phyloP scores from a whole-genome alignment of 2,113 vertebrate species.

The Scortum barcoo region DNA sequence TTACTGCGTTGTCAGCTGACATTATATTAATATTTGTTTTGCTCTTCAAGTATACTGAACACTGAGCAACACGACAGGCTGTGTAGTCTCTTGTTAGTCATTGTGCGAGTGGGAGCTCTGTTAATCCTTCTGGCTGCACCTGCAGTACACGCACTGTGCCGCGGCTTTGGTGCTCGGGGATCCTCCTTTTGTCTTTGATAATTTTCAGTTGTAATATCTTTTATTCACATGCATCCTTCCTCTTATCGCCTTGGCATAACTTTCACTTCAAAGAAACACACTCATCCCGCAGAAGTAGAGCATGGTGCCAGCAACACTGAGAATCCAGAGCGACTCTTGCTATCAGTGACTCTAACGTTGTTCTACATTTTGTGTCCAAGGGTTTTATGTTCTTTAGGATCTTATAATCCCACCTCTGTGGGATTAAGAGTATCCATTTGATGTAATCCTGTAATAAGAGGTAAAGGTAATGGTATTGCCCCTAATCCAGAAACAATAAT shows the following conservation, averaged over 20 bases:
- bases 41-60: slow-evolving; percentile 16
- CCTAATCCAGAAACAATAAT: slow-evolving; percentile 60
- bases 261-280: slow-evolving; percentile 38
- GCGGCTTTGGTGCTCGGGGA: slow-evolving; percentile 53
- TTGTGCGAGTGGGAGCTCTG: slow-evolving; percentile 14
- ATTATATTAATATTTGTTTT: slow-evolving; percentile 30
- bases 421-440: slow-evolving; percentile 37
- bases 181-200: slow-evolving; percentile 57
- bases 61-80: slow-evolving; percentile 29
- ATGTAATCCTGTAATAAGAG: slow-evolving; percentile 63
- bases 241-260: slow-evolving; percentile 18
- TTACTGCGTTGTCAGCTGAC: slow-evolving; percentile 12
- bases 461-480: slow-evolving; percentile 53
- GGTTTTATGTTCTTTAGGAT: slow-evolving; percentile 34
- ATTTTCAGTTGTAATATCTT: slow-evolving; percentile 43
- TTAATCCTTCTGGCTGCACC: slow-evolving; percentile 50
- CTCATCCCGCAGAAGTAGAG: slow-evolving; percentile 34
- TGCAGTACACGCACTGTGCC: slow-evolving; percentile 14
- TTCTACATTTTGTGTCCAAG: slow-evolving; percentile 9
- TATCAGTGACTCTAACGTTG: slow-evolving; percentile 20
- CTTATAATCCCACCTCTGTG: slow-evolving; percentile 23
- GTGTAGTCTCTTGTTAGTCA: slow-evolving; percentile 36
- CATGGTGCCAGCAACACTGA: slow-evolving; percentile 34
- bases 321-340: slow-evolving; percentile 6
- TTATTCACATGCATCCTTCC: slow-evolving; percentile 36